phyloP scores from a whole-genome alignment of 1,140 invertebrate genomes.

The Chironomus striatipennis region DNA sequence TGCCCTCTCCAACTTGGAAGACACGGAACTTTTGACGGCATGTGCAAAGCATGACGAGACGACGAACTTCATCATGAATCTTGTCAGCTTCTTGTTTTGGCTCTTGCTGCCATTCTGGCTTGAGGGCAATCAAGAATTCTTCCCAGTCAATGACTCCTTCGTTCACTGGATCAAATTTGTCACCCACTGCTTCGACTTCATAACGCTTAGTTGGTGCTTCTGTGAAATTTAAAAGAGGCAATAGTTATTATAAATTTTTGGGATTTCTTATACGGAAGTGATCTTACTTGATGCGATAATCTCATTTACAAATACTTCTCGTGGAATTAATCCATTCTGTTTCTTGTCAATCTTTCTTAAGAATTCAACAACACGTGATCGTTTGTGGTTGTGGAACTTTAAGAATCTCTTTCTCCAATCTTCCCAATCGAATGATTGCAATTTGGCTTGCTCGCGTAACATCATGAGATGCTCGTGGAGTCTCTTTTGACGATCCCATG shows the following conservation, averaged over 20 bases:
- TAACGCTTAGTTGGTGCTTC: constrained; percentile 94
- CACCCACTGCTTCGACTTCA: constrained; percentile 97
- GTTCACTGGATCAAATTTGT: constrained; percentile 92
- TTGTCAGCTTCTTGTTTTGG: constrained; percentile 45
- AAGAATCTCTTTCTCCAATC: constrained; percentile 98
- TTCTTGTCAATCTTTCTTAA: constrained; percentile 98
- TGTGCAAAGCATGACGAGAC: constrained; percentile 55
- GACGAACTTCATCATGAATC: constrained; percentile 60
- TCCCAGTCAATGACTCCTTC: constrained; percentile 96
- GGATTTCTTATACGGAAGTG: not conserved
- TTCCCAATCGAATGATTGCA: constrained; percentile 98
- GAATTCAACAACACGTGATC: constrained; percentile 93
- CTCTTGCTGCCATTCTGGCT: constrained; percentile 81
- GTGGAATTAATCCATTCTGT: constrained; percentile 90
- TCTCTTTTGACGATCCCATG: constrained; percentile 89
- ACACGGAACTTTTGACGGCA: constrained; percentile 58
- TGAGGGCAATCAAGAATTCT: constrained; percentile 93
- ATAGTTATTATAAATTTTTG: not conserved
- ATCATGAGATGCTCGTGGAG: constrained; percentile 89
- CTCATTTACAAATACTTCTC: constrained; percentile 96
- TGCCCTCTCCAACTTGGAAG: constrained; percentile 62
- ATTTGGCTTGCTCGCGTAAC: constrained; percentile 81
- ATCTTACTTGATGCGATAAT: constrained; percentile 90
- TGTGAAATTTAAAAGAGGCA: constrained; percentile 41
- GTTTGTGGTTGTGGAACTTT: constrained; percentile 99